Evolutionary conservation across 2,888 invertebrate species (phyloP), one percentile per base, ranked within the genome.

Genomic region (Stenodema calcarata): DNA sequence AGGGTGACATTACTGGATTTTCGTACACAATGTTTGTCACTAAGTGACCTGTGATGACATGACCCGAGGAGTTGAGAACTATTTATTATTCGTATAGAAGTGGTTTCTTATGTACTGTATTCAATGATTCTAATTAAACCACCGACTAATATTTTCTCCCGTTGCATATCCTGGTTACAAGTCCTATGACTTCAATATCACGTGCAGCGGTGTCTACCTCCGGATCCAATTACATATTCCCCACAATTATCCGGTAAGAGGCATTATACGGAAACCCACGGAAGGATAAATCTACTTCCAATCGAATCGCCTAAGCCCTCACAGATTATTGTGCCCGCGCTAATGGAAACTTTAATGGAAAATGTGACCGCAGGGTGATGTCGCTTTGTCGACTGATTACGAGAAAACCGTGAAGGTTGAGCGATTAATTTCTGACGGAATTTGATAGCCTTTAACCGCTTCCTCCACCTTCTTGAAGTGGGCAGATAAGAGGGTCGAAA

Each of bases 301-400:
- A 62, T 62, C 62, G 18, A 62, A 62, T 62, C 62, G 4, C 12
- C 62, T 62, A 27, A 62, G 18, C 62, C 62, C 62, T 62, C 18
- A 62, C 23, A 62, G 62, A 62, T 62, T 62, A 62, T 78, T 78
- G 9, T 75, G 75, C 14, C 44, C 44, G 27, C 27, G 44, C 78
- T 78, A 78, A 78, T 78, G 78, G 78, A 78, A 78, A 78, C 78
- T 27, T 27, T 78, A 78, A 78, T 78, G 78, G 78, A 78, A 78
- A 78, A 78, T 78, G 44, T 78, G 44, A 78, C 78, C 78, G 44
- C 78, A 78, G 44, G 78, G 78, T n/a, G 78, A 27, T 78, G 78
- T 78, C 78, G 78, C 78, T 78, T 78, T 78, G 78, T 78, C 78
- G 78, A 78, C 41, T 44, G 35, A 78, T 44, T 78, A 78, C 78